phyloP scores from a whole-genome alignment of 53 echinoderm and acorn worm genomes.

The Crossaster papposus region DNA sequence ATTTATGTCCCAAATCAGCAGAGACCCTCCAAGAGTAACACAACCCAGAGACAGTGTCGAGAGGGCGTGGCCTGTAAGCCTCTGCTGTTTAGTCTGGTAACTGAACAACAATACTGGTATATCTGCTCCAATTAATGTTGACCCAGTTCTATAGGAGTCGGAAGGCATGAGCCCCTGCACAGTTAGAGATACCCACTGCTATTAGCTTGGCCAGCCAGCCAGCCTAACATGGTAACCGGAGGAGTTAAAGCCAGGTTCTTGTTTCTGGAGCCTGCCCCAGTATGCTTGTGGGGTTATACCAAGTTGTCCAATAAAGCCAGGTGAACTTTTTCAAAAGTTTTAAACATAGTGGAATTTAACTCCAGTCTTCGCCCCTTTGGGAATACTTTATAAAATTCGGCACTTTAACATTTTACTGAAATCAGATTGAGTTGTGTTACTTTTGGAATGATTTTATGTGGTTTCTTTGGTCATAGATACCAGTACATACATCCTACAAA shows the following conservation, averaged over 20 bases:
- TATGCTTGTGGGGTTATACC: slow-evolving; percentile 50
- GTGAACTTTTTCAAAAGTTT: slow-evolving; percentile 51
- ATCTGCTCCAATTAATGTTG: slow-evolving; percentile 53
- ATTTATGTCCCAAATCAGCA: slow-evolving; percentile 34
- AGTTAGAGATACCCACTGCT: neutral
- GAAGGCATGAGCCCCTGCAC: neutral
- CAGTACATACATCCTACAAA: neutral
- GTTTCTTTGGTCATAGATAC: too few relatives aligned
- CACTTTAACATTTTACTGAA: neutral
- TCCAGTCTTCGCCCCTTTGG: neutral
- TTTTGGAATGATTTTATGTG: too few relatives aligned
- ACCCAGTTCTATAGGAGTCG: slow-evolving; percentile 21
- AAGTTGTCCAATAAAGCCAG: slow-evolving; percentile 14
- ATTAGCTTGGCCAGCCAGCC: neutral
- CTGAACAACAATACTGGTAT: slow-evolving; percentile 37
- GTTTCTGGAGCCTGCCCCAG: slow-evolving; percentile 46
- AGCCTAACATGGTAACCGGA: neutral
- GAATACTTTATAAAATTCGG: neutral
- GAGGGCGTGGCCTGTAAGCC: slow-evolving; percentile 5
- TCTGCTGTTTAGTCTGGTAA: slow-evolving; percentile 47
- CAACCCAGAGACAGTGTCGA: slow-evolving; percentile 6
- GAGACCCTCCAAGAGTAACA: slow-evolving; percentile 5
- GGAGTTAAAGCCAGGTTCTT: slow-evolving; percentile 16
- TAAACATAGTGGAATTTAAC: neutral
- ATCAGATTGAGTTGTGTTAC: neutral